Conservation (phyloP, 2,797 vertebrate species). For the Sciurus vulgaris region DNA sequence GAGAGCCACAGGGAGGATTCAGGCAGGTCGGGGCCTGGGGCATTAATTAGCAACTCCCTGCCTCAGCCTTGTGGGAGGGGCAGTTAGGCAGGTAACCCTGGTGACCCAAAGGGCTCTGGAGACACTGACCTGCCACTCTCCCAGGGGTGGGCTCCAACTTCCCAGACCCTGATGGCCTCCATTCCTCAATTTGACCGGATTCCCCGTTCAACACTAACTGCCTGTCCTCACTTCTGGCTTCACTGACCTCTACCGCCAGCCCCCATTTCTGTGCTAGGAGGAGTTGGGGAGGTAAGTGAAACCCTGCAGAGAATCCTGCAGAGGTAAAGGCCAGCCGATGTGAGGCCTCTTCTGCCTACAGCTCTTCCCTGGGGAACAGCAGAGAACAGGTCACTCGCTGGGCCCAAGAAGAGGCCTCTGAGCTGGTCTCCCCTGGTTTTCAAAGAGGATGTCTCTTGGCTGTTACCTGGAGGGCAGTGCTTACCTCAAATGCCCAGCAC, state of each 20-base stretch:
- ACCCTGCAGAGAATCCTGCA: not conserved
- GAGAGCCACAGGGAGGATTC: too few relatives aligned
- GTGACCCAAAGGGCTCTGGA: too few relatives aligned
- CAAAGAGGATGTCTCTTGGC: not conserved
- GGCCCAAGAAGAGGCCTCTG: not conserved
- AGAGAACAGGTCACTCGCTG: not conserved
- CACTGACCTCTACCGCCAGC: not conserved
- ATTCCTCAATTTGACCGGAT: too few relatives aligned
- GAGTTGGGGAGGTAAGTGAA: not conserved
- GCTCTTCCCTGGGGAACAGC: not conserved
- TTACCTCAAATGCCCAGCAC: not conserved
- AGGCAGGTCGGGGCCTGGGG: too few relatives aligned
- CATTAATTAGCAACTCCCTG: too few relatives aligned
- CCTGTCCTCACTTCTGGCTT: too few relatives aligned
- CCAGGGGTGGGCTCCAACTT: too few relatives aligned
- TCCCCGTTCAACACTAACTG: too few relatives aligned
- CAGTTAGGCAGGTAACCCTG: too few relatives aligned
- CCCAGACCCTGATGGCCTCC: too few relatives aligned
- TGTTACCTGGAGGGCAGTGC: not conserved
- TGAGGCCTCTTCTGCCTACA: not conserved
- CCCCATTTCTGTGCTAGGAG: not conserved
- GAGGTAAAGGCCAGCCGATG: fast-evolving
- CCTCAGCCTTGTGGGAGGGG: too few relatives aligned
- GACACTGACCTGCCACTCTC: too few relatives aligned
- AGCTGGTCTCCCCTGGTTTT: not conserved